phyloP scores from a whole-genome alignment of 2,797 vertebrate genomes.

The Helostoma temminkii region DNA sequence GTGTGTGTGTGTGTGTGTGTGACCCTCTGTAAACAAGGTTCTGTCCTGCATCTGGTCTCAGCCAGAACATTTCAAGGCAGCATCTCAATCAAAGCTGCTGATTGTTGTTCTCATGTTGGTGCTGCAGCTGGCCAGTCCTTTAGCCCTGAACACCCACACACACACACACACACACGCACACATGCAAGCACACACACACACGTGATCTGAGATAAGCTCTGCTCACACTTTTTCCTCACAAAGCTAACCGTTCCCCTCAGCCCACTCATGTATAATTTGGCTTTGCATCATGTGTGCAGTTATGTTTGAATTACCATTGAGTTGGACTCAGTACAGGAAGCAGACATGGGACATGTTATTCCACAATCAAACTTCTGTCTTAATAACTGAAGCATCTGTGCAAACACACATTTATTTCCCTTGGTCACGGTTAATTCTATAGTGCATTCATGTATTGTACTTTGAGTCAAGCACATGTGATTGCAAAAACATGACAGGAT shows the following conservation, averaged over 20 bases:
- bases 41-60: conserved; percentile 86
- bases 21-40: conserved; percentile 82
- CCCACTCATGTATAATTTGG: not conserved
- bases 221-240: conserved; percentile 4
- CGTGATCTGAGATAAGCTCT: not conserved
- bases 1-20: conserved; percentile 70
- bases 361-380: conserved; percentile 12
- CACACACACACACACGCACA: not conserved
- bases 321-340: not conserved
- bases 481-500: not conserved
- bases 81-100: conserved; percentile 61
- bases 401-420: conserved; percentile 1
- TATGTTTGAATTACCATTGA: conserved; percentile 11
- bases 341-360: not conserved
- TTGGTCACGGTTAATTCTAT: conserved; percentile 5
- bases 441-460: conserved; percentile 7
- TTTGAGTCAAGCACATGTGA: not conserved
- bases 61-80: conserved; percentile 73
- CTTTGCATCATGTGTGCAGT: conserved; percentile 1
- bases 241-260: not conserved
- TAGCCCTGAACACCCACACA: not conserved
- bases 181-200: too few species aligned
- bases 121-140: conserved; percentile 42
- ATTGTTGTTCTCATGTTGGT: conserved; percentile 37
- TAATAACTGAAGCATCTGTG: conserved; percentile 3